A percentile compares a stretch with the other conserved stretches of the same genome.
These are phyloP conservation scores for Charina bottae DNA, from an alignment of 2,113 vertebrate species.

Conservation along the genomic window DNA sequence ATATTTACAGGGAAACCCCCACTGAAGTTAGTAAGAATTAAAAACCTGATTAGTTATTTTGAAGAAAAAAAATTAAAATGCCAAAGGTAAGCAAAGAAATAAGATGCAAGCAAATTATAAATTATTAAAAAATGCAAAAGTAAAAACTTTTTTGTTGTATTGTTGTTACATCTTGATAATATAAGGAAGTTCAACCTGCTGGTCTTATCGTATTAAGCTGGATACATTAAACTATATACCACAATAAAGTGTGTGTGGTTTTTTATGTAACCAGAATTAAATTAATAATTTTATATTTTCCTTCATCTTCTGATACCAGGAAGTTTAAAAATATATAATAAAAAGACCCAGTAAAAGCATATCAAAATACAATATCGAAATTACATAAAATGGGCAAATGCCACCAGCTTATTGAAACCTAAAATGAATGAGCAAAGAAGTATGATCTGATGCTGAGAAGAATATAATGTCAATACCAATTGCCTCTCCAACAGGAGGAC, in stretches of 20 bases:
- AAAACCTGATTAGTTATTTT: neutral
- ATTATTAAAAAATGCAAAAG: neutral
- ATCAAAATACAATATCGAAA: no score
- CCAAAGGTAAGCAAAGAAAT: conserved; percentile 11
- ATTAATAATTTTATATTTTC: no score
- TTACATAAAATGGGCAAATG: no score
- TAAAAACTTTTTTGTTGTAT: neutral
- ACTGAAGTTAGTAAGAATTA: neutral
- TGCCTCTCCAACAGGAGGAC: no score
- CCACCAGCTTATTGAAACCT: no score
- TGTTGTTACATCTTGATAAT: conserved; percentile 9
- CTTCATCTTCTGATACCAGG: no score
- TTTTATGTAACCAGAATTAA: no score
- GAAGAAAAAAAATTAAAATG: neutral
- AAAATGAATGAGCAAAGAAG: no score
- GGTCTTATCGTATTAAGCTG: conserved; percentile 23
- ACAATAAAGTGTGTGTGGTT: neutral
- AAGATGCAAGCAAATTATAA: neutral
- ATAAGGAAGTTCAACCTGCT: neutral
- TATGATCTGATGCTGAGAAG: no score
- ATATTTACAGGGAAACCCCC: neutral
- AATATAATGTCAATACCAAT: no score
- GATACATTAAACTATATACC: neutral
- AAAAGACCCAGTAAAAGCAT: no score
- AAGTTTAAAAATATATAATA: no score